Evolutionary conservation across 2,888 invertebrate genomes (phyloP).

Genomic region (Leptinotarsa peninsularis): DNA sequence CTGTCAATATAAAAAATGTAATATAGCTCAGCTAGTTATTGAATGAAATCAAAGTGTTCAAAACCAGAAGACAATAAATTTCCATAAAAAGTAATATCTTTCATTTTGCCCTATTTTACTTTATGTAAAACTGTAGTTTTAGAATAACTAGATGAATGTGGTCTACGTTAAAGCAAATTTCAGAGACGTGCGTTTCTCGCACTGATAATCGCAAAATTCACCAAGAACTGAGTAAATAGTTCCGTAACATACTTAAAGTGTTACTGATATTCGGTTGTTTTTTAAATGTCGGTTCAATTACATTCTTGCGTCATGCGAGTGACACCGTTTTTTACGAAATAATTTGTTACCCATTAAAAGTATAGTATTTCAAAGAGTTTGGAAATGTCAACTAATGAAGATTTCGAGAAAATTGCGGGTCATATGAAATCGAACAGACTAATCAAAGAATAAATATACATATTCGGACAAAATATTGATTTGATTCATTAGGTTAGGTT

Average conservation of each 20-base stretch:
- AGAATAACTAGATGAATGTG: not conserved
- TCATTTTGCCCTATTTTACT: not conserved
- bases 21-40: no score
- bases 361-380: not conserved
- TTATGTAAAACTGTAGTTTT: not conserved
- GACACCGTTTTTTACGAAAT: not conserved
- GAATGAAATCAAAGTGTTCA: no score
- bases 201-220: constrained; percentile 10
- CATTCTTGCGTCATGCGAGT: not conserved
- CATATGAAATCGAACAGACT: no score
- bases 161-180: not conserved
- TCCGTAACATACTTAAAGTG: constrained; percentile 9
- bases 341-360: not conserved
- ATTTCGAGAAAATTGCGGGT: no score
- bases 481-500: no score
- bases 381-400: not conserved
- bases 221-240: not conserved
- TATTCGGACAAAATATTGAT: no score
- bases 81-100: no score
- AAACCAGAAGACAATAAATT: no score
- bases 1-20: no score
- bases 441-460: no score
- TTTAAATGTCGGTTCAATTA: not conserved
- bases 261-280: constrained; percentile 10
- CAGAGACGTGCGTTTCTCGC: constrained; percentile 1